Evolutionary conservation across 2,888 invertebrate species (phyloP).

Genomic region (Amorpha juglandis): DNA sequence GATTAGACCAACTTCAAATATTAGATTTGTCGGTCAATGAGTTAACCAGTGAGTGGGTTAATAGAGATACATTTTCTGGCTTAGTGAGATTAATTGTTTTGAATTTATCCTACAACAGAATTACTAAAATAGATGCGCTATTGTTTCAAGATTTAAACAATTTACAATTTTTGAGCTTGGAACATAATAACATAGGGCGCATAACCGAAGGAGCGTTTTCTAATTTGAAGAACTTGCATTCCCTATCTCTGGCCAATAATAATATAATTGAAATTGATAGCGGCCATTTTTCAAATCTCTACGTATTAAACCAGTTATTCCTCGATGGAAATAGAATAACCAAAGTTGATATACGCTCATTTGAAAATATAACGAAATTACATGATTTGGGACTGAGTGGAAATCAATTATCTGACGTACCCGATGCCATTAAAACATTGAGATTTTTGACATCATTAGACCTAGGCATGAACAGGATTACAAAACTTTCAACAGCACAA

Average conservation of each 20-base stretch:
- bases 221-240: constrained; percentile 90
- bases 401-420: constrained; percentile 88
- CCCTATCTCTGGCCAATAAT: constrained; percentile 89
- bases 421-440: constrained; percentile 88
- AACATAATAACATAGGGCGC: constrained; percentile 87
- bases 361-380: constrained; percentile 90
- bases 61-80: constrained; percentile 90
- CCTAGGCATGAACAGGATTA: constrained; percentile 92
- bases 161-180: constrained; percentile 89
- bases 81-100: constrained; percentile 89
- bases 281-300: constrained; percentile 89
- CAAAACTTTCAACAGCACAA: constrained; percentile 87
- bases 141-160: constrained; percentile 90
- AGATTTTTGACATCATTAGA: constrained; percentile 90
- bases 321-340: constrained; percentile 90
- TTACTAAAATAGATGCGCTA: constrained; percentile 88
- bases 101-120: constrained; percentile 89
- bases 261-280: constrained; percentile 87
- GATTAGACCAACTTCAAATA: constrained; percentile 88
- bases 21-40: constrained; percentile 90
- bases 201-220: constrained; percentile 90
- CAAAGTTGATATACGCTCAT: constrained; percentile 87
- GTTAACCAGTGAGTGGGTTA: constrained; percentile 90
- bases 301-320: constrained; percentile 89
- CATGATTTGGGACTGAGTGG: constrained; percentile 90